phyloP scores from a whole-genome alignment of 2,888 invertebrate species.

The Eudemis profundana region DNA sequence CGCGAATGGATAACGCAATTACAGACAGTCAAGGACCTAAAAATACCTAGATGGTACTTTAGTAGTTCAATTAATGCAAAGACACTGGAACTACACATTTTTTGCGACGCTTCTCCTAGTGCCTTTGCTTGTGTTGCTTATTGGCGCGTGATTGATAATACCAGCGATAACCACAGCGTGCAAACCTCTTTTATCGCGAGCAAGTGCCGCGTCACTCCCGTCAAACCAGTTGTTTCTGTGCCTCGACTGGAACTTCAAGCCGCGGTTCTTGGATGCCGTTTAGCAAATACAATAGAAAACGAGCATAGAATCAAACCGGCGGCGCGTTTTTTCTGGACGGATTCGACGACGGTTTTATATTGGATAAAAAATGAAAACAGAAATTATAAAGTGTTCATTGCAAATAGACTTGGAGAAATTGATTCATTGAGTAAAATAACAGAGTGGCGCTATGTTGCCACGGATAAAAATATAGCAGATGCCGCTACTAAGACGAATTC shows the following conservation, averaged over 20 bases:
- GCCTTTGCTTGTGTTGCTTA: constrained; percentile 44
- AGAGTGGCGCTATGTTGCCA: constrained; percentile 33
- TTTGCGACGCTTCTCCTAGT: constrained; percentile 35
- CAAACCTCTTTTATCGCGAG: constrained; percentile 33
- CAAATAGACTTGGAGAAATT: constrained; percentile 31
- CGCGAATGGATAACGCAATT: constrained; percentile 28
- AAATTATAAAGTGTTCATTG: constrained; percentile 51
- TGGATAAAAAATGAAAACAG: constrained; percentile 51
- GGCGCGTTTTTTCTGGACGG: constrained; percentile 18
- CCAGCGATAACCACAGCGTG: constrained; percentile 19
- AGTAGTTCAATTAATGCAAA: not conserved
- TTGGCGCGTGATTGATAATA: constrained; percentile 20
- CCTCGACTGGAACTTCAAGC: constrained; percentile 29
- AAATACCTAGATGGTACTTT: constrained; percentile 40
- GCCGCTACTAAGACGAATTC: constrained; percentile 23
- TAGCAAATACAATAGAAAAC: not conserved
- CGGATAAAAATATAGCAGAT: constrained; percentile 33
- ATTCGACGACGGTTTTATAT: constrained; percentile 42
- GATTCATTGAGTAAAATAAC: constrained; percentile 18
- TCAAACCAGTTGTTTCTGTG: constrained; percentile 37
- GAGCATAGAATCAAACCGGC: constrained; percentile 23
- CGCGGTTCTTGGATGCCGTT: constrained; percentile 22
- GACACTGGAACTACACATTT: constrained; percentile 8
- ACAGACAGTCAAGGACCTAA: constrained; percentile 15
- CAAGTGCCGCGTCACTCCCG: constrained; percentile 38